Evolutionary conservation across 1,140 invertebrate species (phyloP).

Genomic region (Pseudachorutes palmiensis): DNA sequence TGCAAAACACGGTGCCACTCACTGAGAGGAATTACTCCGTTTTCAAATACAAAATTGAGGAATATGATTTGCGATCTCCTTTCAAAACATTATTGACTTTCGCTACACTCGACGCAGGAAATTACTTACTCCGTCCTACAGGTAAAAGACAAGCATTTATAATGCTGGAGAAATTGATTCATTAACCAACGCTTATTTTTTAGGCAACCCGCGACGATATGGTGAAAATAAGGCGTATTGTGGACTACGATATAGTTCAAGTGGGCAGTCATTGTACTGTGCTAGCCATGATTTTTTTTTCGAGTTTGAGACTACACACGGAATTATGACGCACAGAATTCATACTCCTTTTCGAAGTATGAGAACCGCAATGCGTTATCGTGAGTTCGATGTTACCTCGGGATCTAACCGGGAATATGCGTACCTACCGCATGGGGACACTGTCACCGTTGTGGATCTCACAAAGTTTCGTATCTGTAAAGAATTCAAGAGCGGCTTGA

Average conservation of each 20-base stretch:
- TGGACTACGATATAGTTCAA: not conserved
- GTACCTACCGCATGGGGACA: too few species aligned
- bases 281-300: too few species aligned
- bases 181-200: not conserved
- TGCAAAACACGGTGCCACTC: not conserved
- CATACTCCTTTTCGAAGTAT: too few species aligned
- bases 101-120: not conserved
- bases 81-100: not conserved
- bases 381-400: too few species aligned
- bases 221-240: not conserved
- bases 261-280: too few species aligned
- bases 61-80: not conserved
- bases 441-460: too few species aligned
- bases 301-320: too few species aligned
- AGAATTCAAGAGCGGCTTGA: too few species aligned
- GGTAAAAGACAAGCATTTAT: not conserved
- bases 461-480: too few species aligned
- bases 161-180: not conserved
- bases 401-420: too few species aligned
- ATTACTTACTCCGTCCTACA: not conserved
- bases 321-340: too few species aligned
- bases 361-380: too few species aligned
- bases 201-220: not conserved
- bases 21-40: not conserved
- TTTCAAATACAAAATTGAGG: not conserved